Evolutionary conservation across 1,140 invertebrate genomes (phyloP), one percentile per base, ranked within the genome.

Genomic region (Capitella teleta): DNA sequence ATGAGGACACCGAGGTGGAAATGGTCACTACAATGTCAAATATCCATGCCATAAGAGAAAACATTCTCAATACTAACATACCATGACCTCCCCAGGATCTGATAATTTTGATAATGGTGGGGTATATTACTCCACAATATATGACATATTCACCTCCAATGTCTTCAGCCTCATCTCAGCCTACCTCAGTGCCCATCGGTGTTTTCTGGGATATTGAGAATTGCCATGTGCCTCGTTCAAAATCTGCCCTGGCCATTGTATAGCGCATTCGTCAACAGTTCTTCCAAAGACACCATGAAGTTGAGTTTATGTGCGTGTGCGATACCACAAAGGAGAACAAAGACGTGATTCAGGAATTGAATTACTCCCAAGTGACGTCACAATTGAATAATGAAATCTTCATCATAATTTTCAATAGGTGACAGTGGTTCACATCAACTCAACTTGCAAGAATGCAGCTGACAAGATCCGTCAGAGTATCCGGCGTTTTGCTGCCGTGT

Each of bases 171-270:
- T n/a, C n/a, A n/a, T n/a, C n/a, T n/a, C n/a, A n/a, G n/a, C n/a
- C n/a, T n/a, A n/a, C n/a, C n/a, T n/a, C n/a, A n/a, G n/a, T n/a
- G n/a, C n/a, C n/a, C n/a, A 82, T 91, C 63, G 87, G 86, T 45
- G 85, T 92, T 41, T 92, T 90, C 72, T 92, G 87, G 87, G 87
- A 92, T 66, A 92, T 92, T 62, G 87, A 92, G 77, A 92, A 89
- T 64, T 87, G 85, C 70, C 79, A 80, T 66, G 82, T 92, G 30
- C 86, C 87, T 5, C 81, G 81, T 65, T 81, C 81, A 46, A 82
- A 82, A 66, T 88, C 85, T 49, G 85, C 86, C 36, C 77, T 85
- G 57, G 78, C 79, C 57, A 79, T 87, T 36, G 86, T 85, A 16
- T 79, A 86, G 57, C 76, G 78, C 36, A 85, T 92, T 55, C 75